Percentiles rank a stretch among this genome's conserved stretches.
Conservation (phyloP, 2,113 vertebrate species). For the Megaptera novaeangliae region DNA sequence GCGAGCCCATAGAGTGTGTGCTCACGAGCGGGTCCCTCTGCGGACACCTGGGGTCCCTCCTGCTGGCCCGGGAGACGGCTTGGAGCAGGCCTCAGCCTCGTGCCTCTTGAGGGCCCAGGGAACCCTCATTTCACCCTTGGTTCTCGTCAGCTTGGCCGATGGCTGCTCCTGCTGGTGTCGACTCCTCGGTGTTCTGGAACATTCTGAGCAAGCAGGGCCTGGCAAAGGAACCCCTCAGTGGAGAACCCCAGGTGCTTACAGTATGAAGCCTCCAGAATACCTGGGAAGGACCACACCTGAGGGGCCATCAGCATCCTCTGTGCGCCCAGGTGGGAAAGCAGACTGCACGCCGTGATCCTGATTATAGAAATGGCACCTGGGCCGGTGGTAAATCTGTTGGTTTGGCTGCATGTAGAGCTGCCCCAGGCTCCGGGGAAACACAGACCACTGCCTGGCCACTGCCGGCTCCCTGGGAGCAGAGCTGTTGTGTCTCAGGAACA, state of each 20-base stretch:
- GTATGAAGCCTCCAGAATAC: too few relatives aligned
- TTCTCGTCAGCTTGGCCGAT: background rate
- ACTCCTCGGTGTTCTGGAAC: background rate
- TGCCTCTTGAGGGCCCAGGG: fast-evolving
- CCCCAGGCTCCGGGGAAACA: too few relatives aligned
- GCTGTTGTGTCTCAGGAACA: background rate
- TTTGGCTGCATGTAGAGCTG: too few relatives aligned
- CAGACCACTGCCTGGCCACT: background rate
- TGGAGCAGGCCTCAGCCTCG: fast-evolving
- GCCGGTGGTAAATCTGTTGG: fast-evolving
- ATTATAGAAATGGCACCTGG: background rate
- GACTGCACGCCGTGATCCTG: fast-evolving
- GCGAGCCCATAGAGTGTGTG: background rate
- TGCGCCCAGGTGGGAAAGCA: background rate
- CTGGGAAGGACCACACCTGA: background rate
- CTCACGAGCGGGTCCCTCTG: fast-evolving
- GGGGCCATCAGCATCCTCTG: fast-evolving
- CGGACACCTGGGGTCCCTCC: fast-evolving
- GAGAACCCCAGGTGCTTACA: background rate
- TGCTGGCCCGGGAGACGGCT: fast-evolving
- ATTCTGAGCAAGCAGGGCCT: background rate
- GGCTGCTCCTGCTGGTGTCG: background rate
- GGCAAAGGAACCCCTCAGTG: background rate
- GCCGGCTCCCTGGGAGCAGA: background rate
- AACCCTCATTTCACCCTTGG: fast-evolving